Evolutionary conservation across 2,888 invertebrate genomes (phyloP).

Genomic region (Mayetiola destructor): DNA sequence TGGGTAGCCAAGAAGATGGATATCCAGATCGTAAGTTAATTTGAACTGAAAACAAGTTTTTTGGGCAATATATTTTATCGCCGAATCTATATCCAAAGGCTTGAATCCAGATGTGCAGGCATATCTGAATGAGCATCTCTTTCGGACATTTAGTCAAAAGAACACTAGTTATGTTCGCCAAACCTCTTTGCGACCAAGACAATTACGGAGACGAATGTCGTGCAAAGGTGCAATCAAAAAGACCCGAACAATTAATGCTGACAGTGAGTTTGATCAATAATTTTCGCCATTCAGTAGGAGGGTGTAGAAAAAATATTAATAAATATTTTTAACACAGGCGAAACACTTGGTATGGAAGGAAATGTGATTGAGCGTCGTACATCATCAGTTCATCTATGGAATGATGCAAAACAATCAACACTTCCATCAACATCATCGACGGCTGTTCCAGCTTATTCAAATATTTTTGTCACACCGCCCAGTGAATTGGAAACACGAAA

Average conservation of each 20-base stretch:
- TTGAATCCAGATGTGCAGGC: slow-evolving; percentile 69
- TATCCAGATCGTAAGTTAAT: slow-evolving; percentile 61
- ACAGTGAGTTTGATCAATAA: slow-evolving; percentile 45
- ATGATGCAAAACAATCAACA: slow-evolving; percentile 25
- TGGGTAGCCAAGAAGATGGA: slow-evolving; percentile 85
- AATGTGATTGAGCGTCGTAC: slow-evolving; percentile 40
- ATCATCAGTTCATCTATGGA: slow-evolving; percentile 37
- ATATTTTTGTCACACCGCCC: slow-evolving; percentile 14
- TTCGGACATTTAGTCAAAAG: slow-evolving; percentile 64
- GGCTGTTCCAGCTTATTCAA: slow-evolving; percentile 3
- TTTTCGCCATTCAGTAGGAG: neutral
- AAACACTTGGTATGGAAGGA: slow-evolving; percentile 67
- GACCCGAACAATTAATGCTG: slow-evolving; percentile 83
- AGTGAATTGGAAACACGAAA: slow-evolving; percentile 12
- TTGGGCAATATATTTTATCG: neutral
- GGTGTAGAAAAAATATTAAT: neutral
- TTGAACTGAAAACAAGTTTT: neutral
- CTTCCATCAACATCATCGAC: neutral
- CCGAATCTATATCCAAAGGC: slow-evolving; percentile 42
- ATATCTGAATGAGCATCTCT: slow-evolving; percentile 72
- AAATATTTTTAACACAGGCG: slow-evolving; percentile 39
- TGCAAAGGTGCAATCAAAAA: slow-evolving; percentile 87
- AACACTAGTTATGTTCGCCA: slow-evolving; percentile 46
- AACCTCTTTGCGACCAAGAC: slow-evolving; percentile 39
- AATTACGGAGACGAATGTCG: slow-evolving; percentile 61